Base-by-base conservation (phyloP, 1,140 invertebrate species). In the Pectinophora gossypiella region DNA sequence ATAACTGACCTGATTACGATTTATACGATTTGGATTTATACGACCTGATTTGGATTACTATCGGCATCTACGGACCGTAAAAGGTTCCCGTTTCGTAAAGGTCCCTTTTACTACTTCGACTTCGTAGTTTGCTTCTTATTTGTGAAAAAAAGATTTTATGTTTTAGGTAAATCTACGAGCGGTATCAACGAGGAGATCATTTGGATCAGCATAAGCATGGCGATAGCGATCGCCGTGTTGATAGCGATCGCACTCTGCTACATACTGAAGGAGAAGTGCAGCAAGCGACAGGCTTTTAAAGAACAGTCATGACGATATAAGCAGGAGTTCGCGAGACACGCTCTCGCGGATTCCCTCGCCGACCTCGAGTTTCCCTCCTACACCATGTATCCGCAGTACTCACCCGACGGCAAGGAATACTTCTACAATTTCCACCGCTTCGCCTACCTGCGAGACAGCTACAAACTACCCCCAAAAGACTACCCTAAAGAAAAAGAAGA, bases 171-270 rank as follows among this genome's bases (percentile, higher is more conserved):
- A 56, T 93, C 92, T 15, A 92, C 93, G 56, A 93, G 92, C 64
- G 94, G 94, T 19, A 94, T 95, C 72, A 95, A 95, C 78, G 94
- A 95, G 80, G 94, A 94, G 74, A 95, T 95, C 59, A 95, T 95
- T 65, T 95, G 94, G 94, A 93, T 94, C 62, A 95, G 93, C 81
- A 94, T 95, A 66, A 93, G 93, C 16, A 95, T 95, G 94, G 93
- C 93, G 3, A 93, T 95, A 44, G 93, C 93, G n/a, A 95, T 95
- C 51, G 93, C 92, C 0, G 89, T 95, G 0, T 88, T 95, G 2
- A 95, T 95, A 69, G 93, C 92, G 0, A 93, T 95, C 55, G 94
- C 94, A 0, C 84, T 95, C 1, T 95, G 94, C 80, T 95, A 94
- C 69, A 93, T 95, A 44, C 89, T 93, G 12, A 89, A 92, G 36